phyloP scores from a whole-genome alignment of 1,140 invertebrate species.

The Adoxophyes honmai region DNA sequence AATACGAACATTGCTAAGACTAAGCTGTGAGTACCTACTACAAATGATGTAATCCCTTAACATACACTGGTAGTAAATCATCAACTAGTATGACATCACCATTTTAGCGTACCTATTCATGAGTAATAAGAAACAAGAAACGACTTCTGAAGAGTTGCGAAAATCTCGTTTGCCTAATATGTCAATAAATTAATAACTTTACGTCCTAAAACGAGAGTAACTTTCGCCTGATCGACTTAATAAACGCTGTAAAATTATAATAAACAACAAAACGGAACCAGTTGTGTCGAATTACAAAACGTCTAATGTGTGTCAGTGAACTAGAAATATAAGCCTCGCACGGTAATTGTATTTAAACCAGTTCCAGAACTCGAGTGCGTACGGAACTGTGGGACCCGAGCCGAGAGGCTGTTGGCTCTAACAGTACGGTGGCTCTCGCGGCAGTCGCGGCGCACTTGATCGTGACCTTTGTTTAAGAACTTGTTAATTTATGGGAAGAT shows the following conservation, averaged over 20 bases:
- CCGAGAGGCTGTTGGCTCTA: background rate
- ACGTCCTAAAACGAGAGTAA: background rate
- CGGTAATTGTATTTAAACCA: slow-evolving; percentile 23
- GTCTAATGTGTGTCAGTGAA: slow-evolving; percentile 29
- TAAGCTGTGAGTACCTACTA: no score
- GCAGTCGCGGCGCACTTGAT: background rate
- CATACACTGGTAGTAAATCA: no score
- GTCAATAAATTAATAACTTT: no score
- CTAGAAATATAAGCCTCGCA: slow-evolving; percentile 26
- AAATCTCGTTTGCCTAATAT: no score
- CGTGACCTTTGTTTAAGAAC: slow-evolving; percentile 1
- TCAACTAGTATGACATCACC: no score
- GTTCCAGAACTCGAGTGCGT: slow-evolving; percentile 7
- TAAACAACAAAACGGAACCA: slow-evolving; percentile 16
- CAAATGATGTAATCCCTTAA: no score
- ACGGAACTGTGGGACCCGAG: background rate
- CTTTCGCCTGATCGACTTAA: slow-evolving; percentile 14
- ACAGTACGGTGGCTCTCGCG: slow-evolving; percentile 3
- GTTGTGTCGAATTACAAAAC: slow-evolving; percentile 20
- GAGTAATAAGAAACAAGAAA: no score
- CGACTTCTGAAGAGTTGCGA: no score
- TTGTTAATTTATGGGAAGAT: slow-evolving; percentile 5
- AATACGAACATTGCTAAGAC: no score
- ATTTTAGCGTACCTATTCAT: no score
- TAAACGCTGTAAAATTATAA: slow-evolving; percentile 22